These are phyloP conservation scores for Diorhabda elongata DNA, from an alignment of 1,140 invertebrate species.

Conservation along the genomic window DNA sequence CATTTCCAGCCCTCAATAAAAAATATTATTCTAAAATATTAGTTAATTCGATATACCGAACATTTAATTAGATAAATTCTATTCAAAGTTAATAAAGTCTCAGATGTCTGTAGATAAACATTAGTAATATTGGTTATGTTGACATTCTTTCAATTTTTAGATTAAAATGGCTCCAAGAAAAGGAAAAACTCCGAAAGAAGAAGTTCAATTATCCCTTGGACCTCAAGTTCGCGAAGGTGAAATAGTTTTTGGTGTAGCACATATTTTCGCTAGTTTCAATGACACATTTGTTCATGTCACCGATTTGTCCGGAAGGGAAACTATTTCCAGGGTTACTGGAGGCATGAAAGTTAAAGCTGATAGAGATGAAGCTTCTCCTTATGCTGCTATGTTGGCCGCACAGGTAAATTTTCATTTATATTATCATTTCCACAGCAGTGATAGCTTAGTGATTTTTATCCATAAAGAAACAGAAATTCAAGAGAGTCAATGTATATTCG, in stretches of 20 bases:
- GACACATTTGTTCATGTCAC: constrained; percentile 99
- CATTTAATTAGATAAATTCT: neutral
- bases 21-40: neutral
- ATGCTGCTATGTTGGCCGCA: constrained; percentile 99
- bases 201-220: constrained; percentile 93
- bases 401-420: constrained; percentile 61
- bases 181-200: constrained; percentile 93
- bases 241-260: constrained; percentile 97
- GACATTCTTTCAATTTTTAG: constrained; percentile 25
- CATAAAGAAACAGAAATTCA: no score
- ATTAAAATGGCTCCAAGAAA: constrained; percentile 90
- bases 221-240: constrained; percentile 97
- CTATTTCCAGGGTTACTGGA: constrained; percentile 96
- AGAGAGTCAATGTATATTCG: no score
- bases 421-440: neutral
- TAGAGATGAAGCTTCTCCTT: constrained; percentile 98
- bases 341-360: constrained; percentile 99
- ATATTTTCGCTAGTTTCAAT: constrained; percentile 99
- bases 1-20: neutral
- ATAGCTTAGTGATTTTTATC: no score
- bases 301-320: constrained; percentile 98
- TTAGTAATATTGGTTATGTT: constrained; percentile 12
- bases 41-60: neutral
- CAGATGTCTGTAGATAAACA: constrained; percentile 8
- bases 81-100: neutral